Evolutionary conservation across 2,113 vertebrate species (phyloP), one percentile per base, ranked within the genome.

Genomic region (Urocolius indicus): DNA sequence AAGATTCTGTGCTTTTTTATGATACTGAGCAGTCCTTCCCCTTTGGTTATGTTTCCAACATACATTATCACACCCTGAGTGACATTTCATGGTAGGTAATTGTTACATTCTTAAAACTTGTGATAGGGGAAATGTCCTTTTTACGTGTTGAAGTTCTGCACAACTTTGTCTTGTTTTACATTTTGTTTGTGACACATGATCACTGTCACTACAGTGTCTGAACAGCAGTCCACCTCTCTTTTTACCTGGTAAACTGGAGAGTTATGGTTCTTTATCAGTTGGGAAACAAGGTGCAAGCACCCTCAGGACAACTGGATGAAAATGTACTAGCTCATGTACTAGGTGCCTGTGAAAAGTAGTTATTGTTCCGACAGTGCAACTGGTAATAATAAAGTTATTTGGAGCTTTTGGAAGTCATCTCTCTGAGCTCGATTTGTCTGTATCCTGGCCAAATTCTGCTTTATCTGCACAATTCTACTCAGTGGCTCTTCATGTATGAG

Each of bases 51-150:
- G 98, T 99, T 89, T 99, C 99, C 49, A 99, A 99, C 94, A 98
- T 99, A 94, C 99, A 99, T 92, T 99, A 99, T 96, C 99, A 99
- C 95, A 99, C 99, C 8, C 98, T 99, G 84, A 99, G 99, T 69
- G 99, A 99, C 74, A 97, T 99, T 52, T 99, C 99, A 18, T 99
- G 99, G 99, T 99, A 97, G 93, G 98, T 94, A 43, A 38, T 59
- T 20, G 2, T 55, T 65, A 48, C 0, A 3, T 57, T 65, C 9
- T 62, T 65, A 3, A 54, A 3, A 17, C 1, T 68, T 51, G 6
- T 29, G 46, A 2, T n/a, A 32, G 45, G 9, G n/a, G 30, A 49
- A 67, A 41, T 29, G 13, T 51, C 38, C 11, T 74, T 65, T 55
- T 78, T 66, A 27, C 26, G 11, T 5, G 6, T 18, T 46, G 30